Evolutionary conservation across 2,797 vertebrate genomes (phyloP), one percentile per base, ranked within the genome.

Genomic region (Iguana delicatissima): DNA sequence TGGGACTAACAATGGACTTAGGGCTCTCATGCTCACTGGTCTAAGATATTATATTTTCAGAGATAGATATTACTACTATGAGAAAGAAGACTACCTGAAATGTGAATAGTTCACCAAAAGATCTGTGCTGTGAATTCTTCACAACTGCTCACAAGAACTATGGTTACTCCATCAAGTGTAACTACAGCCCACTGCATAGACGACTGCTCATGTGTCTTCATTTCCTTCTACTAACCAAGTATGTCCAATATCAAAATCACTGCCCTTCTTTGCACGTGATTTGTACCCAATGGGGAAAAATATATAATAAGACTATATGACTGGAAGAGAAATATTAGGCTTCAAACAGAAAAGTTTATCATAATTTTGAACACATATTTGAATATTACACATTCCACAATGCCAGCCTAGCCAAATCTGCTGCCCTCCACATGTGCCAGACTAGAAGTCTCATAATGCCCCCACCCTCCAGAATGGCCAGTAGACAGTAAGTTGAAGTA

Each of bases 311-410:
- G 87, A 52, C 10, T 82, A n/a, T 0, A 93, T n/a, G 83, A 91
- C 46, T 12, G 77, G 73, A 90, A 87, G 80, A 89, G 64, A 72
- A 79, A 89, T 6, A 74, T 46, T 92, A 67, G 87, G 22, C 80
- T 89, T 72, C n/a, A 91, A 89, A 80, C 79, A 92, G 84, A 92
- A 67, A 86, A 42, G 35, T 20, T 42, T 80, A 38, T 79, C 84
- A 93, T 42, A 59, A 91, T 95, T 94, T 94, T 94, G 89, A 96
- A 94, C 90, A 92, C 92, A 80, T 92, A 50, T 91, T 91, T 95
- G 87, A 93, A 93, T 89, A 85, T 67, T 93, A 92, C 90, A 91
- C 82, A 92, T 90, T 92, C 85, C 82, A 88, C 13, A 85, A 87
- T 86, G 74, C 46, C 59, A 42, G 35, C 16, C 18, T 76, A 22